These are phyloP conservation scores for Cacatua alba DNA, from an alignment of 2,113 vertebrate species.

Conservation along the genomic window DNA sequence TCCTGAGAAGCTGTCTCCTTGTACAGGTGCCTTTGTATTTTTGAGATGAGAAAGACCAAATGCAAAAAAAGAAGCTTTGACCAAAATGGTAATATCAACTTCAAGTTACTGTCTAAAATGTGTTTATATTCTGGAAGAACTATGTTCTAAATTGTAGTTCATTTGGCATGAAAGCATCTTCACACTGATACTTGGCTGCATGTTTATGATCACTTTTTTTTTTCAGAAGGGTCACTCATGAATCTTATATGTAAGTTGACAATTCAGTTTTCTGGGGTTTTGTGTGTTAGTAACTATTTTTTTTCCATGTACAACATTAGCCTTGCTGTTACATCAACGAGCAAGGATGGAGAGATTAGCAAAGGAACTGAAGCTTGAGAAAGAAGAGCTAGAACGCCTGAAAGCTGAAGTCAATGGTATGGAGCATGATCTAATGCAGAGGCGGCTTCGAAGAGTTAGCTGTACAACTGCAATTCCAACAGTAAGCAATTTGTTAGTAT, in stretches of 20 bases:
- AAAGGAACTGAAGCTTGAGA: conserved; percentile 91
- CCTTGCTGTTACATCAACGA: conserved; percentile 95
- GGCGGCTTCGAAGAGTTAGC: conserved; percentile 93
- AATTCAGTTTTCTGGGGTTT: not conserved
- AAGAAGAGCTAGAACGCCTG: conserved; percentile 90
- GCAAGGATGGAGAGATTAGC: conserved; percentile 96
- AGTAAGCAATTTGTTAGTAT: conserved; percentile 79
- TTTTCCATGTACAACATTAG: conserved; percentile 71
- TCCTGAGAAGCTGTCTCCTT: conserved; percentile 58
- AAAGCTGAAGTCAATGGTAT: conserved; percentile 95
- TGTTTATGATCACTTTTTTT: conserved; percentile 35
- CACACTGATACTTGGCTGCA: conserved; percentile 40
- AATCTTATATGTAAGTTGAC: not conserved
- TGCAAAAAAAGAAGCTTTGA: conserved; percentile 55
- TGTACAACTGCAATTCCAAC: conserved; percentile 89
- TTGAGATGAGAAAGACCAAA: conserved; percentile 60
- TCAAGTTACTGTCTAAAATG: conserved; percentile 30
- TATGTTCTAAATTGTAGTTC: conserved; percentile 3
- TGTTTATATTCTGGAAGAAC: conserved; percentile 39
- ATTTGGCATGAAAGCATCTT: conserved; percentile 56
- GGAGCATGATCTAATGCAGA: conserved; percentile 96
- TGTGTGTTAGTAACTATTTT: conserved; percentile 39
- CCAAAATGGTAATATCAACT: conserved; percentile 63
- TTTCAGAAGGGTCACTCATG: conserved; percentile 31
- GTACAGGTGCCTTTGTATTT: conserved; percentile 64